These are phyloP conservation scores for Eubasilissa splendida DNA, from an alignment of 2,888 invertebrate genomes.

Conservation along the genomic window DNA sequence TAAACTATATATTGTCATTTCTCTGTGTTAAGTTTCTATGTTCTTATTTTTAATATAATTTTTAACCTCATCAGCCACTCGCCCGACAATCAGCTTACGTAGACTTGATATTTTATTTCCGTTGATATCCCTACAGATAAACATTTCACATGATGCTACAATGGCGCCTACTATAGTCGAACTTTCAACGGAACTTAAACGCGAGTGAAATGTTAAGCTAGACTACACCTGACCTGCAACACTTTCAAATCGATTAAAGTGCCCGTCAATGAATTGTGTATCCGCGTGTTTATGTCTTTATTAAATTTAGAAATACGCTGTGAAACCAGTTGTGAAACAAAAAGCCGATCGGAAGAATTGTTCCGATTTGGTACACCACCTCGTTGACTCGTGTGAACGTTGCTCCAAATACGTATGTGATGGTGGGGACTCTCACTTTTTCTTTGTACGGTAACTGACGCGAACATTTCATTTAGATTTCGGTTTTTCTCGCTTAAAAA, in stretches of 20 bases:
- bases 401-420: not conserved
- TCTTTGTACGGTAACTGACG: not conserved
- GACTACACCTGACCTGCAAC: not conserved
- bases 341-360: not conserved
- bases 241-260: conserved; percentile 16
- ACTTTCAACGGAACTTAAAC: not conserved
- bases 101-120: too few species aligned
- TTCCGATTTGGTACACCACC: not conserved
- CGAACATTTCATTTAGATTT: too few species aligned
- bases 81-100: too few species aligned
- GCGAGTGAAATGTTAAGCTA: not conserved
- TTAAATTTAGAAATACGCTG: conserved; percentile 5
- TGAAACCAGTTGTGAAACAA: conserved; percentile 10
- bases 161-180: too few species aligned
- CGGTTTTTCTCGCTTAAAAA: too few species aligned
- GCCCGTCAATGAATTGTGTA: not conserved
- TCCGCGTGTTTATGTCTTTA: not conserved
- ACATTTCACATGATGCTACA: too few species aligned
- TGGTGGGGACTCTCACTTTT: conserved; percentile 8
- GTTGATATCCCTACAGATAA: too few species aligned
- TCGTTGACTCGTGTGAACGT: not conserved
- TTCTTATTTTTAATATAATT: too few species aligned
- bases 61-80: too few species aligned
- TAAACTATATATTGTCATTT: too few species aligned
- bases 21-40: too few species aligned